Conservation (phyloP, 2,888 invertebrate species). For the Andrena bicolor region DNA sequence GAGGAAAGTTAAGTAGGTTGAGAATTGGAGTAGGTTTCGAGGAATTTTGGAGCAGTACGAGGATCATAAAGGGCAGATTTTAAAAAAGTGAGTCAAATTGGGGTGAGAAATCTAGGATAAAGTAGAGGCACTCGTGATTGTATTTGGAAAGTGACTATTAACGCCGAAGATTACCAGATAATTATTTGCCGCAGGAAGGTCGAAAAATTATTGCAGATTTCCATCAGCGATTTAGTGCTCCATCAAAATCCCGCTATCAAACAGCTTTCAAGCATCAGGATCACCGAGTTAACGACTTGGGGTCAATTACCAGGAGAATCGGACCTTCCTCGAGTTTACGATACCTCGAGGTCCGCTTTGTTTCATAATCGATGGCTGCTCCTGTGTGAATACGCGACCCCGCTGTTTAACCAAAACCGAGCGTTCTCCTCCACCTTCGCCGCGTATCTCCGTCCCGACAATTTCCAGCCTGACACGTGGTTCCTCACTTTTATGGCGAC, state of each 20-base stretch:
- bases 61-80: too few relatives aligned
- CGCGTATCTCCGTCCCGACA: conserved; percentile 26
- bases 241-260: conserved; percentile 26
- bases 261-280: conserved; percentile 54
- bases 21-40: too few relatives aligned
- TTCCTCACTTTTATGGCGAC: conserved; percentile 64
- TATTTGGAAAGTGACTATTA: too few relatives aligned
- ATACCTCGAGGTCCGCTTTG: conserved; percentile 58
- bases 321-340: conserved; percentile 75
- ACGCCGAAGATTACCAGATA: neutral
- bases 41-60: too few relatives aligned
- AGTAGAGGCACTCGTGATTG: too few relatives aligned
- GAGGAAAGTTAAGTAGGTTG: too few relatives aligned
- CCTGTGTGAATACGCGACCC: conserved; percentile 23
- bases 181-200: neutral
- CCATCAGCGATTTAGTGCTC: conserved; percentile 27
- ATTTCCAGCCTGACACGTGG: conserved; percentile 57
- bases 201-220: conserved; percentile 17
- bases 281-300: conserved; percentile 61
- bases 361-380: conserved; percentile 75
- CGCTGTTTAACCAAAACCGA: conserved; percentile 13
- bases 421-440: conserved; percentile 23
- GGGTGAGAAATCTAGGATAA: too few relatives aligned
- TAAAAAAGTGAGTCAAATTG: too few relatives aligned
- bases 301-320: conserved; percentile 70